phyloP scores from a whole-genome alignment of 2,113 vertebrate genomes.

The Xerus inauris region DNA sequence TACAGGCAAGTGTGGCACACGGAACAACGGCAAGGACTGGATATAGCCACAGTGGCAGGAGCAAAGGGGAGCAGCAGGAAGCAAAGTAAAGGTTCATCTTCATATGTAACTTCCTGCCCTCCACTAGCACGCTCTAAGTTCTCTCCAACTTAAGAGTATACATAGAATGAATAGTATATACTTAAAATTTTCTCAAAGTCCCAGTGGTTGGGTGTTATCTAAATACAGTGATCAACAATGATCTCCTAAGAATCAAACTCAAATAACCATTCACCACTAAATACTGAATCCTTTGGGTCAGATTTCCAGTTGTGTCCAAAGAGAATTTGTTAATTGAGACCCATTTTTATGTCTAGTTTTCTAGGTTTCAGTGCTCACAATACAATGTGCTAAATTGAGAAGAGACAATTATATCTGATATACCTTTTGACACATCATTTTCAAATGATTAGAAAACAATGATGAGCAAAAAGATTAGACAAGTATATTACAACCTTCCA shows the following conservation, averaged over 20 bases:
- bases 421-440: not conserved
- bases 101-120: not conserved
- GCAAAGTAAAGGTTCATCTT: not conserved
- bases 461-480: not conserved
- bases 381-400: not conserved
- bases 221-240: not conserved
- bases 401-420: not conserved
- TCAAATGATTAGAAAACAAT: not conserved
- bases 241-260: not conserved
- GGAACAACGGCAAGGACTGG: not conserved
- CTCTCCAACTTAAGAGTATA: not conserved
- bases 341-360: not conserved
- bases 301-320: not conserved
- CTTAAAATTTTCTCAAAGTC: not conserved
- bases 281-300: not conserved
- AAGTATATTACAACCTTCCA: not conserved
- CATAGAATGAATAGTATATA: not conserved
- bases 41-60: not conserved
- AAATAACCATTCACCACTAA: not conserved
- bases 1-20: not conserved
- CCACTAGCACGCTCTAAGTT: not conserved
- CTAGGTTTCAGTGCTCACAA: not conserved
- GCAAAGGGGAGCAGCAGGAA: not conserved
- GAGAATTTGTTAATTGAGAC: not conserved
- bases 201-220: not conserved